Evolutionary conservation across 2,888 invertebrate species (phyloP), one percentile per base, ranked within the genome.

Genomic region (Chaetoderma sp.): DNA sequence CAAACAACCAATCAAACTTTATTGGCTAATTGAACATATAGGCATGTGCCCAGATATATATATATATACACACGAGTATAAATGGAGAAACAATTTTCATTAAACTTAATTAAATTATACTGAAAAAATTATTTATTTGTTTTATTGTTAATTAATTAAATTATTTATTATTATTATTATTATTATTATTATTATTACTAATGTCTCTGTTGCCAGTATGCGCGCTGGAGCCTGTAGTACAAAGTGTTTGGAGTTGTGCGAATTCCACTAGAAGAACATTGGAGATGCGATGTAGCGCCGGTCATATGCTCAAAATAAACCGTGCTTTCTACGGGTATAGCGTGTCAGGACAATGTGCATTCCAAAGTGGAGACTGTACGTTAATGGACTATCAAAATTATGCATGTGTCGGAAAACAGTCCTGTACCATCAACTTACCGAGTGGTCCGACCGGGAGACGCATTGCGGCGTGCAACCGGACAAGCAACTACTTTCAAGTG

Each of bases 401-500:
- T 68, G 70, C 78, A 23, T 84, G 84, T 62, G 79, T 80, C 16
- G 84, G 84, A 0, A 71, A 65, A 1, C 64, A 75, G 54, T 63
- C 68, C 6, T 83, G 84, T 69, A 73, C 63, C 32, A 77, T 83
- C 58, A 79, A 77, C 68, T 67, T 83, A 57, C 77, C 81, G 4
- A 72, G 72, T 50, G 78, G 77, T 0, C 70, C 72, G 25, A 65
- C 70, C 45, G 81, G 79, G 1, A 73, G 78, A 23, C 69, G 70
- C 42, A 76, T 79, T 33, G 75, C 75, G 16, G 60, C 68, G 2
- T 83, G 83, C 65, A 68, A 74, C 23, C 70, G 68, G 56, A 56
- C 59, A 33, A 82, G 82, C 71, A 83, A 79, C 64, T 84, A 82
- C 68, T 81, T 78, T 68, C 83, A 83, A 65, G 81, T 83, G 69